Base-by-base conservation (phyloP, 2,888 invertebrate genomes). In the Drosophila greeni region DNA sequence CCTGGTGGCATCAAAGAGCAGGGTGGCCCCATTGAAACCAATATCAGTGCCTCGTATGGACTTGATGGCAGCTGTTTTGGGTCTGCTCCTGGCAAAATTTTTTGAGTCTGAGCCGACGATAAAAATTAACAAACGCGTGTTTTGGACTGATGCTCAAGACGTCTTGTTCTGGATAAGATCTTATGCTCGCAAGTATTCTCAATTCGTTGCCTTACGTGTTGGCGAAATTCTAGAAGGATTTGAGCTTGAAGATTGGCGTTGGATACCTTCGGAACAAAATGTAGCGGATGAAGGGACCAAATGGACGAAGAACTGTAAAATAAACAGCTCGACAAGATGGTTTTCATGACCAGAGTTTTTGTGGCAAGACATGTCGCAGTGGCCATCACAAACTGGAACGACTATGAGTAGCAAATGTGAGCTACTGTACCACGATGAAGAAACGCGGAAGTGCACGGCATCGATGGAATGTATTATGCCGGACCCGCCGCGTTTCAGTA, bases 11-110 rank as follows among this genome's bases (percentile, higher is more conserved):
- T 48, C 48, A 7, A 49, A 39, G 12, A 48, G 11, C 0, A 12
- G 39, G 24, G 31, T 42, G 6, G 47, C 45, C 3, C 43, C 36
- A 8, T n/a, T 55, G 12, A n/a, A n/a, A n/a, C n/a, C n/a, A n/a
- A n/a, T n/a, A n/a, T n/a, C n/a, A n/a, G n/a, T n/a, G n/a, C n/a
- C n/a, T n/a, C n/a, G n/a, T n/a, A n/a, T n/a, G n/a, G n/a, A n/a
- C n/a, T n/a, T n/a, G n/a, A n/a, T n/a, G 36, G 45, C 14, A 11
- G 24, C 53, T 6, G 12, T 43, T 12, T 14, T 26, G 26, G 9
- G 9, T 26, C 26, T 26, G 26, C 26, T 8, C 3, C 3, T 26
- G 9, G 26, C 26, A 3, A 26, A 26, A 9, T 26, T 26, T 3
- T 26, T 26, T 0, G 26, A 9, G 8, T 26, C 26, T 26, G 29